Evolutionary conservation across 2,888 invertebrate genomes (phyloP).

Genomic region (Noctua janthe): DNA sequence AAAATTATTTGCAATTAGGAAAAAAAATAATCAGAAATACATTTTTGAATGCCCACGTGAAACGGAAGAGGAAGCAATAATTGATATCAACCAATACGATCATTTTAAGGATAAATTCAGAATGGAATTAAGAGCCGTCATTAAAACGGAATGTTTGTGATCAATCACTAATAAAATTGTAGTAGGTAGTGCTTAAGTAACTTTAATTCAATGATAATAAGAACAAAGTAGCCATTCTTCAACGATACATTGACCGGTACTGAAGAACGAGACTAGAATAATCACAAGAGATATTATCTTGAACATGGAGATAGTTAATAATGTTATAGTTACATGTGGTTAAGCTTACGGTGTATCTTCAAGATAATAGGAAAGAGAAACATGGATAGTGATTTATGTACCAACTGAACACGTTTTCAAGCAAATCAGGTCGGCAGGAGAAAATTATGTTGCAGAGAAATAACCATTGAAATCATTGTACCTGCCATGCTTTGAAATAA

Average conservation of each 20-base stretch:
- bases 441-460: conserved; percentile 38
- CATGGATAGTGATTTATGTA: conserved; percentile 54
- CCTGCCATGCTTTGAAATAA: conserved; percentile 1
- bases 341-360: conserved; percentile 53
- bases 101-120: conserved; percentile 29
- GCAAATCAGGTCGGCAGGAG: conserved; percentile 40
- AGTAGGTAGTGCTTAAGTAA: conserved; percentile 17
- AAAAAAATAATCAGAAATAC: not conserved
- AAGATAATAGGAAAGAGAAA: conserved; percentile 51
- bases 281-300: conserved; percentile 51
- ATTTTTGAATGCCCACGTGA: conserved; percentile 3
- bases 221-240: conserved; percentile 25
- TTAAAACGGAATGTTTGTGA: conserved; percentile 36
- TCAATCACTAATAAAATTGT: conserved; percentile 31
- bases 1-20: not conserved
- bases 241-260: conserved; percentile 30
- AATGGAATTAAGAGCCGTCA: conserved; percentile 39
- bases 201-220: conserved; percentile 16
- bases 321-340: conserved; percentile 59
- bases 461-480: conserved; percentile 17
- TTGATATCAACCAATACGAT: conserved; percentile 29
- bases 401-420: conserved; percentile 45
- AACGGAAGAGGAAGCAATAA: conserved; percentile 53
- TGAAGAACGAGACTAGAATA: conserved; percentile 47
- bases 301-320: conserved; percentile 50